Conservation (phyloP, 2,113 vertebrate genomes). For the Lagenorhynchus albirostris region DNA sequence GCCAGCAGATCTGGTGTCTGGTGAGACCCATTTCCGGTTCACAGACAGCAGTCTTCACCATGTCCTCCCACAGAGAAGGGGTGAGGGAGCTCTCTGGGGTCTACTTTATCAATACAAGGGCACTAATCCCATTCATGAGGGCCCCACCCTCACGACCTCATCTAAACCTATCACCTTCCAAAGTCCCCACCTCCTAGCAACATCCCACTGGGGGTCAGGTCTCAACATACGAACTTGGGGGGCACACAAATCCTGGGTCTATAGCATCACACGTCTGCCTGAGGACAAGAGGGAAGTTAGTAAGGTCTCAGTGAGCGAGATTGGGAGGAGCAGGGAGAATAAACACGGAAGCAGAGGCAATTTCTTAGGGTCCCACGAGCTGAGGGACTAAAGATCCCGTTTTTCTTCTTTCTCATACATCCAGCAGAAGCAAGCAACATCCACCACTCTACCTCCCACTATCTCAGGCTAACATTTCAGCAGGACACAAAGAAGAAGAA, state of each 20-base stretch:
- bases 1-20: accelerated
- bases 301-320: neutral
- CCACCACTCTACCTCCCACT: neutral
- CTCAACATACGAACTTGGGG: accelerated
- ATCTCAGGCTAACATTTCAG: accelerated
- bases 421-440: no score
- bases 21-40: neutral
- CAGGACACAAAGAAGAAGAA: neutral
- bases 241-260: no score
- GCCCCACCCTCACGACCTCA: accelerated
- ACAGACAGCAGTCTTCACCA: accelerated
- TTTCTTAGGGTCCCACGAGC: accelerated
- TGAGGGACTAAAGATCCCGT: accelerated
- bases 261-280: accelerated
- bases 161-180: neutral
- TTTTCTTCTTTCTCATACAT: no score
- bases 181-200: neutral
- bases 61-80: neutral
- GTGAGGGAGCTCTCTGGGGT: neutral
- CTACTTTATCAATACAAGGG: neutral
- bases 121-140: accelerated
- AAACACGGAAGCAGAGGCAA: accelerated
- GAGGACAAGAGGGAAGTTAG: accelerated
- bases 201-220: accelerated
- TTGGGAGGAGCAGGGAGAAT: accelerated